Evolutionary conservation across 2,797 vertebrate species (phyloP).

Genomic region (Tympanoctomys barrerae): DNA sequence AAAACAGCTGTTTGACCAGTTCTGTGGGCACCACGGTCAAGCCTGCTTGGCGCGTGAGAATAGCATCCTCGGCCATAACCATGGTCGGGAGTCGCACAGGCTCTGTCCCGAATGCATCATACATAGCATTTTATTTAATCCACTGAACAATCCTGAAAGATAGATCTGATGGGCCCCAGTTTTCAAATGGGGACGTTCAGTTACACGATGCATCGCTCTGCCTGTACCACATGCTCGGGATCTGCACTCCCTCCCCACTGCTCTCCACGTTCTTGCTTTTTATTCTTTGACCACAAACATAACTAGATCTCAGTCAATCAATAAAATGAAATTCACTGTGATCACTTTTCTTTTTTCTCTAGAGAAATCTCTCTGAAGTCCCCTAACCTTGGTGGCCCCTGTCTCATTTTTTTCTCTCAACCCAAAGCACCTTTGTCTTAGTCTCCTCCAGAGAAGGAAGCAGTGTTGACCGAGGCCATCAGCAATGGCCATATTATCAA

Average conservation of each 20-base stretch:
- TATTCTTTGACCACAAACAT: not conserved
- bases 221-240: no score
- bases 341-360: not conserved
- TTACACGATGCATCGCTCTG: not conserved
- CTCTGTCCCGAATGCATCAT: not conserved
- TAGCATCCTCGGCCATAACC: not conserved
- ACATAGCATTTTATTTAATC: not conserved
- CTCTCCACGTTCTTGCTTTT: not conserved
- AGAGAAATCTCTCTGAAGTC: not conserved
- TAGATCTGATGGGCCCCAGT: not conserved
- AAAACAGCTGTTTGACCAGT: not conserved
- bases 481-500: not conserved
- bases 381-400: not conserved
- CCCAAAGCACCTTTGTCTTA: not conserved
- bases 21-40: not conserved
- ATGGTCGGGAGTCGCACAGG: not conserved
- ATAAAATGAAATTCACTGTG: not conserved
- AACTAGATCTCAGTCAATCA: not conserved
- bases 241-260: accelerated
- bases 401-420: not conserved
- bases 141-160: not conserved
- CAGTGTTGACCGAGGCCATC: not conserved
- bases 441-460: not conserved
- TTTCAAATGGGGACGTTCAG: not conserved
- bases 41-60: not conserved